Evolutionary conservation across 2,888 invertebrate species (phyloP).

Genomic region (Dastarcus helophoroides): DNA sequence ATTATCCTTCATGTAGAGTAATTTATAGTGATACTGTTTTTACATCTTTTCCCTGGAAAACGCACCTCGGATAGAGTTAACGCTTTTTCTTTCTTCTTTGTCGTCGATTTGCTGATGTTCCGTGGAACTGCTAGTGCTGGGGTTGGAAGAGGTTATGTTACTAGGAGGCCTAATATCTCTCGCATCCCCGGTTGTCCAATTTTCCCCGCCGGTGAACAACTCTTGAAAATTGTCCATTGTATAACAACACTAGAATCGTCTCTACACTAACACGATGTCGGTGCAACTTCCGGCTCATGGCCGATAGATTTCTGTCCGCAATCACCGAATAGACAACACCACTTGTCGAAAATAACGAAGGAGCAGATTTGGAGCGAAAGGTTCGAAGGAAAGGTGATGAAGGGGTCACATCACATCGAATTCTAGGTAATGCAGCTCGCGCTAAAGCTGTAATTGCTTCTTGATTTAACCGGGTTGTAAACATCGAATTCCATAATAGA

Average conservation of each 20-base stretch:
- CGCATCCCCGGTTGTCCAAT: slow-evolving; percentile 23
- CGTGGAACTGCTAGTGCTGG: slow-evolving; percentile 49
- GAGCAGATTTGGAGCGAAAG: too few species aligned
- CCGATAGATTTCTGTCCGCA: neutral
- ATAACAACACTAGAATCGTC: slow-evolving; percentile 17
- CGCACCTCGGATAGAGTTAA: slow-evolving; percentile 53
- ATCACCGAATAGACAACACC: too few species aligned
- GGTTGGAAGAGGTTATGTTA: slow-evolving; percentile 40
- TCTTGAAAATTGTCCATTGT: slow-evolving; percentile 41
- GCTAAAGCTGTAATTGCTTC: too few species aligned
- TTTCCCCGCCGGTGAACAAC: slow-evolving; percentile 33
- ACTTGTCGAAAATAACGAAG: too few species aligned
- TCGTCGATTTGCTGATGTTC: slow-evolving; percentile 24
- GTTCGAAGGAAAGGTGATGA: too few species aligned
- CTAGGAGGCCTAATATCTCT: slow-evolving; percentile 20
- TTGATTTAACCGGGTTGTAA: too few species aligned
- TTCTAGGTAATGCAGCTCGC: too few species aligned
- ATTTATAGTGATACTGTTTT: too few species aligned
- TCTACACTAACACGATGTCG: neutral
- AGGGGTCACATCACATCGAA: too few species aligned
- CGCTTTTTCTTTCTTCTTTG: slow-evolving; percentile 46
- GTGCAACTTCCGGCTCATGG: neutral
- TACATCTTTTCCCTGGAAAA: too few species aligned
- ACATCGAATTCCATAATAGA: too few species aligned
- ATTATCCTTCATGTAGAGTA: too few species aligned